Base-by-base conservation (phyloP, 1,140 invertebrate species). In the Maconellicoccus hirsutus region DNA sequence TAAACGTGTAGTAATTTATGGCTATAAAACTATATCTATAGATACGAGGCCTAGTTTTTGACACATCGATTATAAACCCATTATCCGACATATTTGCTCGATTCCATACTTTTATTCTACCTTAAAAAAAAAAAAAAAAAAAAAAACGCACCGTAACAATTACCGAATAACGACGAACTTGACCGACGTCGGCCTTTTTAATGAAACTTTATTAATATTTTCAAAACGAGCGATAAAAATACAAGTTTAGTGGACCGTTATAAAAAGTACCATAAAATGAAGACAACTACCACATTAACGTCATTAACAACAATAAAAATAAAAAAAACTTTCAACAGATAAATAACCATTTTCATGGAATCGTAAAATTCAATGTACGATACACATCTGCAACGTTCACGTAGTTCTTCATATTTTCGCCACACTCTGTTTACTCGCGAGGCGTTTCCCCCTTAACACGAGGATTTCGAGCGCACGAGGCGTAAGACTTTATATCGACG, bases 161-260 rank as follows among this genome's bases (percentile, higher is more conserved):
- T 52, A 52, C 42, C 42, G 10, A 33, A 33, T 12, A 12, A 6
- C 12, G 29, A 52, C 33, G 14, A 52, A 52, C 12, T 52, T 52
- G n/a, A 52, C 42, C 29, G 29, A 52, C 3, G 42, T 4, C 2
- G n/a, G n/a, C n/a, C n/a, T 52, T 16, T 52, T 52, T 52, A 52
- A 52, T 52, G 42, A 52, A 52, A 52, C n/a, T 52, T 52, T 52
- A 52, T 52, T 52, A 52, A 52, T 52, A 52, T 52, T 52, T 52
- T 52, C 42, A 52, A n/a, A 16, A 3, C 42, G n/a, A 52, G 42
- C n/a, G 42, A 19, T 52, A 52, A 52, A 52, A 19, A 52, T 52
- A 52, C 42, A 52, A 52, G 42, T 52, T 52, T 52, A 52, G 42
- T 52, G n/a, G 42, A 52, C 42, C 42, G 16, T 52, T 52, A 52